Conservation (phyloP, 2,888 invertebrate species). For the Chalcosyrphus nemorum region DNA sequence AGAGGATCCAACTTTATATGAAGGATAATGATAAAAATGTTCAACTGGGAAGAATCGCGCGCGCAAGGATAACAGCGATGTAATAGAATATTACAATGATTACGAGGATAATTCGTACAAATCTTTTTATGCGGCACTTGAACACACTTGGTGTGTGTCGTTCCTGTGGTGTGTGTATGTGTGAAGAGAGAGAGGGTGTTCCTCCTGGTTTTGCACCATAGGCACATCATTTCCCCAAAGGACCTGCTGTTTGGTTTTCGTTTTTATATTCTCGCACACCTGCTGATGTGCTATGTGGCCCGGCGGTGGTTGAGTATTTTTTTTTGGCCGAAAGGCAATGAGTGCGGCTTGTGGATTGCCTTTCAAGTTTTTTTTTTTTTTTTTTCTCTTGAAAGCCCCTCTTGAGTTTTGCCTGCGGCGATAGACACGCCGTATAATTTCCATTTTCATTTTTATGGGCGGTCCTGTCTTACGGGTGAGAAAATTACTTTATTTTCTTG, state of each 20-base stretch:
- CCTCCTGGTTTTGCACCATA: constrained; percentile 12
- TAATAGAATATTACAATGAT: constrained; percentile 71
- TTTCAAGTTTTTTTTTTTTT: constrained; percentile 45
- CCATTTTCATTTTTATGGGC: constrained; percentile 63
- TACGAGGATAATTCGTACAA: constrained; percentile 67
- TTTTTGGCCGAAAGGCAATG: constrained; percentile 3
- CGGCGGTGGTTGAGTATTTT: not conserved
- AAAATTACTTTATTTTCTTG: constrained; percentile 61
- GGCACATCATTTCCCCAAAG: constrained; percentile 47
- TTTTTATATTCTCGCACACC: constrained; percentile 37
- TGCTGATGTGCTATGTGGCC: constrained; percentile 7
- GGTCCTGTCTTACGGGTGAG: constrained; percentile 43
- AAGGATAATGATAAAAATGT: constrained; percentile 62
- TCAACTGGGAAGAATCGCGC: constrained; percentile 54
- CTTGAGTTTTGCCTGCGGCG: constrained; percentile 44
- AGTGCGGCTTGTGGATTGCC: constrained; percentile 47
- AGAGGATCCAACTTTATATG: constrained; percentile 14
- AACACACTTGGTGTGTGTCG: constrained; percentile 40
- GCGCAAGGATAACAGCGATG: constrained; percentile 55
- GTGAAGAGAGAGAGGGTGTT: not conserved
- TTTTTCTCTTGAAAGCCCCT: constrained; percentile 4
- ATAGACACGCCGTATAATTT: constrained; percentile 56
- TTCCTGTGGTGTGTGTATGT: not conserved
- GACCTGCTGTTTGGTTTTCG: constrained; percentile 49
- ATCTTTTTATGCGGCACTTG: constrained; percentile 65